phyloP scores from a whole-genome alignment of 2,113 vertebrate genomes.

The Clarias batrachus region DNA sequence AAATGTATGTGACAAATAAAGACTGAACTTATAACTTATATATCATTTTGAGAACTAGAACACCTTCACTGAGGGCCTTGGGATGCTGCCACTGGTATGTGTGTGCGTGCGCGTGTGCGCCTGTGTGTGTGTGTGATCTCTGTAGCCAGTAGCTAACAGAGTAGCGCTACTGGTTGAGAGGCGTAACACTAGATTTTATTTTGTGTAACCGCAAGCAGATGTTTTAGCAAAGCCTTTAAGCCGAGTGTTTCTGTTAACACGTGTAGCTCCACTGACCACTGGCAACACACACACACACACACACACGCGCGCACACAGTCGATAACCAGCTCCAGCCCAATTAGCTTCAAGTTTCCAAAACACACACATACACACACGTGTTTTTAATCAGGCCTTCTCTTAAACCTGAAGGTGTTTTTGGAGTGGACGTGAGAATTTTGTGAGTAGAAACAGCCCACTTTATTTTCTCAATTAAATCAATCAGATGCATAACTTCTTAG shows the following conservation, averaged over 20 bases:
- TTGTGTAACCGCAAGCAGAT: conserved; percentile 47
- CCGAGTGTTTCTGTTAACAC: conserved; percentile 16
- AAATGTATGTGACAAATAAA: no score
- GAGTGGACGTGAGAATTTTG: background rate
- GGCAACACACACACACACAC: background rate
- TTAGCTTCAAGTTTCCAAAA: conserved; percentile 36
- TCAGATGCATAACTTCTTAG: background rate
- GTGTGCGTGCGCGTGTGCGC: background rate
- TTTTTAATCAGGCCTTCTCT: conserved; percentile 1
- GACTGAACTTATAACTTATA: no score
- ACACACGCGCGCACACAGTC: background rate
- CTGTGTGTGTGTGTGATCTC: background rate
- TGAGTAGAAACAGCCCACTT: background rate
- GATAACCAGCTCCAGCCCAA: background rate
- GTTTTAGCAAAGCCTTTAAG: conserved; percentile 43
- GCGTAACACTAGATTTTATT: conserved; percentile 9
- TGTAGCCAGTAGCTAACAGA: background rate
- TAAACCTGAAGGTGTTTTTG: background rate
- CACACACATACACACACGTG: conserved; percentile 39
- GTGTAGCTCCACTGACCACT: conserved; percentile 21
- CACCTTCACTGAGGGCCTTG: no score
- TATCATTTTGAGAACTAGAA: no score
- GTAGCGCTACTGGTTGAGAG: background rate
- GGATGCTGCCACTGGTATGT: background rate
- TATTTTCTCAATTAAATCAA: background rate